phyloP scores from a whole-genome alignment of 2,888 invertebrate genomes.

The Deilephila elpenor region DNA sequence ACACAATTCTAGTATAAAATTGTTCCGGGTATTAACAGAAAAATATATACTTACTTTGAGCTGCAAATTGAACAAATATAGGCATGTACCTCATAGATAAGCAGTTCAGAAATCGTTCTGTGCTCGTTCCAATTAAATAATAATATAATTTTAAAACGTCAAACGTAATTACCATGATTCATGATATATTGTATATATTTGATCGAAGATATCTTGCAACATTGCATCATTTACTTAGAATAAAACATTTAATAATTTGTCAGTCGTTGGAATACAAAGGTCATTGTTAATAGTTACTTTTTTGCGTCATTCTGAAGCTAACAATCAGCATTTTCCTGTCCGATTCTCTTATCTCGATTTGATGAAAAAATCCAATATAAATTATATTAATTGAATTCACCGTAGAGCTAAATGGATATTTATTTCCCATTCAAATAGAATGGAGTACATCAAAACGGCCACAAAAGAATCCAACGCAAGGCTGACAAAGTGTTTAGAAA shows the following conservation, averaged over 20 bases:
- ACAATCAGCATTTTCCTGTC: background rate
- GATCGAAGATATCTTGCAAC: no score
- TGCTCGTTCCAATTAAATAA: no score
- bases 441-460: constrained; percentile 11
- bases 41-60: no score
- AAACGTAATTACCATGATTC: no score
- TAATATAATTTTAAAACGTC: no score
- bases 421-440: background rate
- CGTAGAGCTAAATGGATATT: background rate
- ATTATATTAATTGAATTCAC: background rate
- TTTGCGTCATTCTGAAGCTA: background rate
- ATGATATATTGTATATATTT: no score
- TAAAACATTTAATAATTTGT: background rate
- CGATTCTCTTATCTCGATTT: background rate
- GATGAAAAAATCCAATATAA: background rate
- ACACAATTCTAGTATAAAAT: no score
- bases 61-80: no score
- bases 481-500: constrained; percentile 74
- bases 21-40: no score
- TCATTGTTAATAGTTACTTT: background rate
- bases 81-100: no score
- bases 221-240: no score
- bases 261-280: background rate
- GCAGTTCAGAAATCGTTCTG: no score
- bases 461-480: constrained; percentile 18